phyloP scores from a whole-genome alignment of 2,888 invertebrate species.

The Phyto melanocephala region DNA sequence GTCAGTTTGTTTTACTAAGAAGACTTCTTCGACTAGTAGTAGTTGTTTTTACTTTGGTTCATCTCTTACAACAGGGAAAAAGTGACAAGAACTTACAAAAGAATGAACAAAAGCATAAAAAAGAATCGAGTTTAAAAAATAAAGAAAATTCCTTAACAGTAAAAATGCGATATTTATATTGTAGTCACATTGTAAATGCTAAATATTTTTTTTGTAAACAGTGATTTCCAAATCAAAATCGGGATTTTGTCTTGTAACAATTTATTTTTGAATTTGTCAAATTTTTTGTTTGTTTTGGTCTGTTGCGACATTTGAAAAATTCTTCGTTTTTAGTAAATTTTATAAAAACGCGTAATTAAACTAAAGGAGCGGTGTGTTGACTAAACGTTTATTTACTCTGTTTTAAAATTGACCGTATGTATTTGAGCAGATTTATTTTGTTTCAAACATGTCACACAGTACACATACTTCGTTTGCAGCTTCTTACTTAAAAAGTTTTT shows the following conservation, averaged over 20 bases:
- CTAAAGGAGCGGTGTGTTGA: too few species aligned
- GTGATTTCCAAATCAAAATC: slow-evolving; percentile 1
- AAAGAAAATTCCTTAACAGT: slow-evolving; percentile 63
- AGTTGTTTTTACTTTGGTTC: slow-evolving; percentile 19
- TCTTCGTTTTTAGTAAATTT: too few species aligned
- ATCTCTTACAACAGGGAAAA: slow-evolving; percentile 38
- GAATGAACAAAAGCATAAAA: neutral
- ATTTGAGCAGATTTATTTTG: too few species aligned
- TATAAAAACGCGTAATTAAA: too few species aligned
- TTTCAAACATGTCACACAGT: too few species aligned
- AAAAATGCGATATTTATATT: slow-evolving; percentile 57
- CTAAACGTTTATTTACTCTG: too few species aligned
- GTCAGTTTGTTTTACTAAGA: slow-evolving; percentile 60
- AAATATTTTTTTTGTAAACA: neutral
- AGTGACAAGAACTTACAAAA: slow-evolving; percentile 49
- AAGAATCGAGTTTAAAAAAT: neutral
- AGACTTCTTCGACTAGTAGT: slow-evolving; percentile 30
- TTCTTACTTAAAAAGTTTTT: too few species aligned
- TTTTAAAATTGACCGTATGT: too few species aligned
- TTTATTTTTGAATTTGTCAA: neutral
- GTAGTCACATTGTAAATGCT: slow-evolving; percentile 48
- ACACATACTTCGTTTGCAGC: too few species aligned
- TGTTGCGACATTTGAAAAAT: too few species aligned
- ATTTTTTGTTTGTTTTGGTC: neutral
- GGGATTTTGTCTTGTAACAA: too few species aligned